Evolutionary conservation across 2,888 invertebrate genomes (phyloP), one percentile per base, ranked within the genome.

Genomic region (Flexamia atlantica): DNA sequence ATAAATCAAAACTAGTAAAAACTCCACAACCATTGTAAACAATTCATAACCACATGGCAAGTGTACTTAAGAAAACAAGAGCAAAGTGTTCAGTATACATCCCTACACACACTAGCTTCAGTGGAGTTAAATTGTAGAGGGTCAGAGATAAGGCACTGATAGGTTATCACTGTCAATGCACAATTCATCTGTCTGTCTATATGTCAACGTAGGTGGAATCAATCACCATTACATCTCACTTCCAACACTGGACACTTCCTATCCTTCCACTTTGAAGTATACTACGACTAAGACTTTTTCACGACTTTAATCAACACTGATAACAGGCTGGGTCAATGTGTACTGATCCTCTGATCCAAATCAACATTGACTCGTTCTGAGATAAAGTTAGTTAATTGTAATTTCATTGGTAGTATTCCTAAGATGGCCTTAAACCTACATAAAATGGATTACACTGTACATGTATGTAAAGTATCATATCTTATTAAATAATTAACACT

Each of bases 121-220:
- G 64, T 28, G 12, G 23, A 3, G 46, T 46, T 10, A 17, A 46
- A 14, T 46, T 57, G 7, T 64, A 28, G 64, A 28, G 42, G 72
- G 72, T 72, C 72, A 72, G 70, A 68, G 57, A 64, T 72, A 72
- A 72, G 30, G 30, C 64, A 28, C 40, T 72, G 72, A 72, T 72
- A 72, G 72, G 72, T 72, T 72, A 72, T 72, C 72, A 72, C 36
- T 42, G 42, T 72, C 42, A 72, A 36, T 42, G 20, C 36, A 68
- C 68, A 68, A 68, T 28, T 68, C 36, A 68, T 10, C 14, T 2
- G 30, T 7, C 36, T 68, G 72, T 36, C 72, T 68, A 7, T 30
- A 25, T 36, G 40, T 36, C 36, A n/a, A 36, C 4, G 17, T 40
- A 72, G 72, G 72, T 72, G 72, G 57, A 64, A 30, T 64, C 64